Base-by-base conservation (phyloP, 53 echinoderm and acorn worm genomes). In the Zoroaster sp. region DNA sequence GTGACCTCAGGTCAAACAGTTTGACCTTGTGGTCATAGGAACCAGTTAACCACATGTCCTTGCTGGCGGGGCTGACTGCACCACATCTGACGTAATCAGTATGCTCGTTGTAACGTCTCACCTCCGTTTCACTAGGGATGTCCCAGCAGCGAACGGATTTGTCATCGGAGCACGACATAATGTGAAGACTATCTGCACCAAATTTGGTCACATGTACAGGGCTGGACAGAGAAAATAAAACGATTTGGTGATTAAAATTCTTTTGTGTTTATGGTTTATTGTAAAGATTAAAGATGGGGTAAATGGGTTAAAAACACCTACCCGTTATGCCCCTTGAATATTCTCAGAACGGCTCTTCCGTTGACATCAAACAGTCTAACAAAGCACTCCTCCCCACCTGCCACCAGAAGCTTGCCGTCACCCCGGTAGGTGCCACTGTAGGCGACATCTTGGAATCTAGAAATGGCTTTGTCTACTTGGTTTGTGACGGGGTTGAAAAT, bases 21-120 rank as follows among this genome's bases (percentile, higher is more conserved):
- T 93, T 99, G 49, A 94, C 99, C 66, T 83, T 94, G 88, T 96
- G 96, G 90, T 99, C 99, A 49, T 99, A 99, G 35, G 96, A 94
- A 53, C 99, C 99, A 95, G 98, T 95, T 3, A 97, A 77, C 81
- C 94, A 88, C 47, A 97, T 91, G 37, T 97, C 98, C 69, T 94
- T 93, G 83, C 95, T 97, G 74, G 93, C 88, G 4, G 86, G 70
- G 73, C 94, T 97, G 51, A 91, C 79, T 28, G 83, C 92, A 8
- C 98, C 98, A 72, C 94, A 90, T 1, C 99, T 73, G 42, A 94
- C 91, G 33, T 95, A 94, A 46, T 96, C 98, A 30, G 80, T 74
- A 70, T 94, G 94, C 49, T 98, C 98, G 18, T 87, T 78, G 70
- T 96, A 98, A 3, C 78, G 83, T 9, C 74, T 47, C 11, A 93